phyloP scores from a whole-genome alignment of 2,888 invertebrate species.

The Slavum lentiscoides region DNA sequence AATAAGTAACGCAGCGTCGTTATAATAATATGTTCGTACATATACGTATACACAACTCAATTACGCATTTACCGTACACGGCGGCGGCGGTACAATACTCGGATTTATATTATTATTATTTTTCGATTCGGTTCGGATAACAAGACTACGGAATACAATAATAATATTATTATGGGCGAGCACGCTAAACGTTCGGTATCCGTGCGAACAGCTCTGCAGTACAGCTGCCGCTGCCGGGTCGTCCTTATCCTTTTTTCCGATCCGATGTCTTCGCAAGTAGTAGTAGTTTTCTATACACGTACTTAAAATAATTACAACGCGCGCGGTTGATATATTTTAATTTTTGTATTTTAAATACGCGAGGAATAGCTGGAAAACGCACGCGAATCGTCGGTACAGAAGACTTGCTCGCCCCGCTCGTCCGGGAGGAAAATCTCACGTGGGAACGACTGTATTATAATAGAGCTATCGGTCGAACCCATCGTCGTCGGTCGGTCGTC shows the following conservation, averaged over 20 bases:
- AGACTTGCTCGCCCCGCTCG: neutral
- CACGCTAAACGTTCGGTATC: neutral
- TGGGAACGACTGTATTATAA: neutral
- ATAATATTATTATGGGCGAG: neutral
- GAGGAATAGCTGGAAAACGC: slow-evolving; percentile 11
- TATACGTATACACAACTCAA: slow-evolving; percentile 16
- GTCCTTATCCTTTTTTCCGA: no score
- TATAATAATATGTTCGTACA: no score
- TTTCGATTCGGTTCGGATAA: slow-evolving; percentile 2
- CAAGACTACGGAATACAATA: no score
- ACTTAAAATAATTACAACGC: no score
- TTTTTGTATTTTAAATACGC: neutral
- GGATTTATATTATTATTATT: slow-evolving; percentile 18
- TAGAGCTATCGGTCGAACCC: slow-evolving; percentile 18
- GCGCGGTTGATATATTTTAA: slow-evolving; percentile 18
- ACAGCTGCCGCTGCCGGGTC: neutral
- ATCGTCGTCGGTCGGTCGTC: slow-evolving; percentile 23
- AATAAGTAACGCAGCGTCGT: slow-evolving; percentile 28
- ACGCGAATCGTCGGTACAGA: neutral
- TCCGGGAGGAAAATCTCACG: slow-evolving; percentile 13
- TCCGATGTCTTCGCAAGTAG: neutral
- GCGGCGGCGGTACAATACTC: neutral
- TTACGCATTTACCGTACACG: neutral
- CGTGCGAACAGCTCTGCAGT: neutral
- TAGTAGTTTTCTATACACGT: neutral